Percentiles rank a stretch among this genome's conserved stretches.
Conservation (phyloP, 92 coral and sea anemone genomes). For the Phenganax stokvisi region DNA sequence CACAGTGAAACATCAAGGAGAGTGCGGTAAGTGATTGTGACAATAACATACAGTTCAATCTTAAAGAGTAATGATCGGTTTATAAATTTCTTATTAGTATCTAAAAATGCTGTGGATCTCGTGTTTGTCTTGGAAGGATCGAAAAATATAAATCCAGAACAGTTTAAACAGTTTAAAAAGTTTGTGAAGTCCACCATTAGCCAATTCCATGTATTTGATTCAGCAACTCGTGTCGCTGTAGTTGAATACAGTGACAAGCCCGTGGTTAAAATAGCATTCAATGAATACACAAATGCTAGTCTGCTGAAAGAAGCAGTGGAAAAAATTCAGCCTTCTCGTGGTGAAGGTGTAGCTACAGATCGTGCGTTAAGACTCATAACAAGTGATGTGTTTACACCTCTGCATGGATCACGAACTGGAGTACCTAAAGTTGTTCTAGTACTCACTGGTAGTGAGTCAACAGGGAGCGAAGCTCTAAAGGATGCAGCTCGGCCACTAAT, state of each 20-base stretch:
- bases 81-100: constrained; percentile 11
- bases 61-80: too few relatives aligned
- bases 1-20: constrained; percentile 25
- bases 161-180: constrained; percentile 54
- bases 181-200: constrained; percentile 56
- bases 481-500: constrained; percentile 55
- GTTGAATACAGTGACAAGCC: constrained; percentile 59
- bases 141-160: constrained; percentile 52
- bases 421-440: constrained; percentile 77
- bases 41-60: background rate
- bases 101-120: constrained; percentile 49
- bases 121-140: constrained; percentile 78
- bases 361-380: constrained; percentile 57
- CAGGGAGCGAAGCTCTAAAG: constrained; percentile 55
- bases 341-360: constrained; percentile 39
- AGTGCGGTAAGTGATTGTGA: constrained; percentile 12
- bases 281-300: constrained; percentile 45
- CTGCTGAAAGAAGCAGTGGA: constrained; percentile 52
- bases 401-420: constrained; percentile 65
- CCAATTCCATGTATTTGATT: constrained; percentile 52
- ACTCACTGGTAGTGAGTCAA: constrained; percentile 72
- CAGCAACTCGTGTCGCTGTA: constrained; percentile 66
- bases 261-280: constrained; percentile 46
- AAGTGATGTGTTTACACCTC: constrained; percentile 54
- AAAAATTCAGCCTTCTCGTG: constrained; percentile 46